phyloP scores from a whole-genome alignment of 2,888 invertebrate species.

The Teleiodes luculella region DNA sequence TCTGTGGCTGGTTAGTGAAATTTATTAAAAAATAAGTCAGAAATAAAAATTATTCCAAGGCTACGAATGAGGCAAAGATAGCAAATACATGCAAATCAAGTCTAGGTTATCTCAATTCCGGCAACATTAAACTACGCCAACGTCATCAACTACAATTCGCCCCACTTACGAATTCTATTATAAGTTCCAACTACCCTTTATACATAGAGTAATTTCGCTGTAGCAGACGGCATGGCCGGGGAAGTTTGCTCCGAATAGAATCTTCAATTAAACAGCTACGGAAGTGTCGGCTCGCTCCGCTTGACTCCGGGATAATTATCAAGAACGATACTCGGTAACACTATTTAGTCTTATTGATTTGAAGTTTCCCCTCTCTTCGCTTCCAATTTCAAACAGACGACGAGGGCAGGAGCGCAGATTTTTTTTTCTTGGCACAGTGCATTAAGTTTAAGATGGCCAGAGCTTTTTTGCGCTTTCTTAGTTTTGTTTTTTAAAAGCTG shows the following conservation, averaged over 20 bases:
- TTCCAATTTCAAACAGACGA: background rate
- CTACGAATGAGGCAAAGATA: too few relatives aligned
- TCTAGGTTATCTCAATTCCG: background rate
- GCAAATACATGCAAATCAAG: too few relatives aligned
- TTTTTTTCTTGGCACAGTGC: too few relatives aligned
- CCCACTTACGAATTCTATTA: background rate
- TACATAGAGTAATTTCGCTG: slow-evolving; percentile 6
- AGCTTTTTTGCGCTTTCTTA: too few relatives aligned
- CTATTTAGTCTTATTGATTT: slow-evolving; percentile 1
- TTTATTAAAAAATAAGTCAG: too few relatives aligned
- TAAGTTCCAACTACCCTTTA: background rate
- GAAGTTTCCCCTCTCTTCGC: background rate
- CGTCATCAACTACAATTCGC: slow-evolving; percentile 1
- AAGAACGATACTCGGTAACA: slow-evolving; percentile 16
- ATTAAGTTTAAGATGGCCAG: background rate
- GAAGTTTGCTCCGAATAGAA: slow-evolving; percentile 7
- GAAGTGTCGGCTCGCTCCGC: background rate
- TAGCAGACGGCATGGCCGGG: slow-evolving; percentile 3
- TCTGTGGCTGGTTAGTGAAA: too few relatives aligned
- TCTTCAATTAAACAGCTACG: slow-evolving; percentile 6
- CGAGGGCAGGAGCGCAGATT: background rate
- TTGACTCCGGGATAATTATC: slow-evolving; percentile 1
- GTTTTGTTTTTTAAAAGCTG: too few relatives aligned
- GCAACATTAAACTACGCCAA: background rate
- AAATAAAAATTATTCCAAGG: too few relatives aligned